Base-by-base conservation (phyloP, 2,888 invertebrate species). In the Ichneumon xanthorius region DNA sequence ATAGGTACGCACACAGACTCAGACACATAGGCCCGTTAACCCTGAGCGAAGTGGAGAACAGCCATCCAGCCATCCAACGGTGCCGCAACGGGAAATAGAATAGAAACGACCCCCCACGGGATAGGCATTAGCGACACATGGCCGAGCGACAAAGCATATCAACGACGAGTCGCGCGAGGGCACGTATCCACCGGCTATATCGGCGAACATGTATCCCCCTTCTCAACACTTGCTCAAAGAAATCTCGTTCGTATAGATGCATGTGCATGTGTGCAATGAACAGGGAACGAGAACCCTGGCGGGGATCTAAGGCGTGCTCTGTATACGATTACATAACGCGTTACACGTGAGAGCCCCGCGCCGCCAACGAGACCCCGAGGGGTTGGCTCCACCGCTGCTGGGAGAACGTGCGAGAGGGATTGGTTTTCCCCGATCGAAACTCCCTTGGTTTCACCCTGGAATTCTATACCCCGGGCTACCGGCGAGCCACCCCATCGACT, bases 71-170 rank as follows among this genome's bases (percentile, higher is more conserved):
- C 65, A 78, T 78, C 84, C 80, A 77, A 78, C 85, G 45, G 85
- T 77, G 80, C 67, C 82, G 76, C 82, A 82, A 85, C 85, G 80
- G 80, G 91, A 93, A 93, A 93, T 93, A 93, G 93, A 93, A 93
- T 93, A 93, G 92, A 93, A 94, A 93, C 91, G 93, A 92, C 92
- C 93, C 93, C 61, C 93, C 90, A 90, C 90, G 92, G 92, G 92
- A 92, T 89, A 90, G 90, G 92, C 92, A 93, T 94, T 94, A 93
- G 93, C 91, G 92, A 93, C 93, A 93, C 94, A 94, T 93, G 94
- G 94, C 91, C 90, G 90, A 88, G 88, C 91, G 92, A 93, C 93
- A 94, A 93, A 93, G 93, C 91, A 89, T 84, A 82, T 85, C 85
- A 82, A 73, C 67, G 76, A 70, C 77, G 83, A 78, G 73, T 81